Base-by-base conservation (phyloP, 2,888 invertebrate species). In the Trachelus stipa region DNA sequence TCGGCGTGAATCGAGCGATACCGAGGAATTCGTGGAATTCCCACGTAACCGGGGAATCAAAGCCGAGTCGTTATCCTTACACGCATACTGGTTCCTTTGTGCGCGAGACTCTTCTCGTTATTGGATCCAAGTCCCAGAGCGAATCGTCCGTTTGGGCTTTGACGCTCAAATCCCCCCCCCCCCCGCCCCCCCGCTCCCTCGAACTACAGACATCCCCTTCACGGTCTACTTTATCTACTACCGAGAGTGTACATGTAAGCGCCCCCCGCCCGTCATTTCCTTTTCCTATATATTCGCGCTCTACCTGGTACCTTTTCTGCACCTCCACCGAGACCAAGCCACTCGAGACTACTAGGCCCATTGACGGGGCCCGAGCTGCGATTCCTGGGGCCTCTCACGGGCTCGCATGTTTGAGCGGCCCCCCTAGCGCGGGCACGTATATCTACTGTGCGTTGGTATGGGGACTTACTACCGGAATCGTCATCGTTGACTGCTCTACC, bases 391-490 rank as follows among this genome's bases (percentile, higher is more conserved):
- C 56, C 56, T 56, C 56, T 56, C 56, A 56, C 56, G 56, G 56
- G 56, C 56, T 56, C 56, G 23, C 56, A 56, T 56, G 56, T 56
- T 56, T 23, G 9, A 40, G 40, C 23, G 23, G 0, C 9, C 9
- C 23, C 23, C 56, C 15, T 23, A 23, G 6, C 23, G 6, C 23
- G 2, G 9, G 1, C 9, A n/a, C 15, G 11, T 34, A 74, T 74
- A 37, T 40, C 9, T 37, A 37, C n/a, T 30, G 35, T 69, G 37
- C 40, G 40, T 31, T 15, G 4, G 40, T 35, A 15, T 6, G 73
- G 68, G n/a, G 71, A 76, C 34, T 73, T 34, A 76, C 73, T 23
- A 34, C 33, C 37, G 37, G 40, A 40, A 76, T 73, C 76, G 76
- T 56, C 56, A 56, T 9, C 56, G 56, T 56, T 56, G 23, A 56